Conservation (phyloP, 2,888 invertebrate genomes). For the Andrena bicolor region DNA sequence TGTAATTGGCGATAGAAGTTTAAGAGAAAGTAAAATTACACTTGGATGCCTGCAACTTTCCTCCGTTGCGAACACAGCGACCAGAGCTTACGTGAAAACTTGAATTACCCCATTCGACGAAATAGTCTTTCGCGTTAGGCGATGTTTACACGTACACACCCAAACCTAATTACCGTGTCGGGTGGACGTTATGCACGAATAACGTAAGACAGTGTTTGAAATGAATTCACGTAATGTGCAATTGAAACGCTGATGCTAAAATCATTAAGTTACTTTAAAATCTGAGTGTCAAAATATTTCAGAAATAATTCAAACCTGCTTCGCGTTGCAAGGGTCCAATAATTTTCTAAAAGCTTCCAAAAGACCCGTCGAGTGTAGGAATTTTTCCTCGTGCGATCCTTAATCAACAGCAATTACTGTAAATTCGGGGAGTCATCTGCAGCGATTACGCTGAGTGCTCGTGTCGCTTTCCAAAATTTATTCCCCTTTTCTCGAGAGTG, state of each 20-base stretch:
- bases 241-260: too few species aligned
- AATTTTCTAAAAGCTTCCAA: background rate
- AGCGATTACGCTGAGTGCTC: slow-evolving; percentile 26
- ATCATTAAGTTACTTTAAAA: too few species aligned
- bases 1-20: slow-evolving; percentile 18
- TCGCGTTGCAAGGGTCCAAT: background rate
- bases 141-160: too few species aligned
- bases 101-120: background rate
- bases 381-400: background rate
- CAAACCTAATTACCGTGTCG: background rate
- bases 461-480: slow-evolving; percentile 12
- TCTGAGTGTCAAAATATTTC: too few species aligned
- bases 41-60: slow-evolving; percentile 23
- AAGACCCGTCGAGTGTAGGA: background rate
- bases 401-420: slow-evolving; percentile 18
- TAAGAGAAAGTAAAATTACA: slow-evolving; percentile 53
- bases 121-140: background rate
- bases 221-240: too few species aligned
- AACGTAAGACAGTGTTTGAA: too few species aligned
- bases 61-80: background rate
- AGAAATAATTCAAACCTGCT: background rate
- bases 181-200: background rate
- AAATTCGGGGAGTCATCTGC: slow-evolving; percentile 8
- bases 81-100: slow-evolving; percentile 44
- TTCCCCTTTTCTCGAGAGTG: background rate